Evolutionary conservation across 2,797 vertebrate species (phyloP).

Genomic region (Dryobates pubescens): DNA sequence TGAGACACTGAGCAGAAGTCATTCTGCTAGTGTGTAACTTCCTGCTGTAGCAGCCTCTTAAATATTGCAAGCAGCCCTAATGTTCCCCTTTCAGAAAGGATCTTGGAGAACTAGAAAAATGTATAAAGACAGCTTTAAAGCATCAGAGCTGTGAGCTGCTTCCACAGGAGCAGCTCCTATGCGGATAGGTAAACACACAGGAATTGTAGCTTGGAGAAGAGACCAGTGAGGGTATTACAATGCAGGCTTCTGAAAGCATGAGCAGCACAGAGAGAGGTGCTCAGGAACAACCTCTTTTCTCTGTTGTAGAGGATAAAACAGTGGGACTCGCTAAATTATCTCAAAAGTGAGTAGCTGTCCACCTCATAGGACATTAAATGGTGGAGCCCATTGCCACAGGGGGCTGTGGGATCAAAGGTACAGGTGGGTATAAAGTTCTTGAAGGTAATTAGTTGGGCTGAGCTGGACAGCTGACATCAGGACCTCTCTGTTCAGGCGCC

Average conservation of each 20-base stretch:
- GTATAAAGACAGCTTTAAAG: background rate
- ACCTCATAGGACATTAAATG: background rate
- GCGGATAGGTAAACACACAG: background rate
- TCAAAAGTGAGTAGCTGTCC: background rate
- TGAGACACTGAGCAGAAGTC: background rate
- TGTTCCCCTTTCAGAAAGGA: background rate
- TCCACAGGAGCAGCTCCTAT: background rate
- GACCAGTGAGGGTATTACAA: background rate
- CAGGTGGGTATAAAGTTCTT: background rate
- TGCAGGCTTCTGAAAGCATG: background rate
- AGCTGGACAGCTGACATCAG: background rate
- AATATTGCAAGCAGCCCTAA: slow-evolving; percentile 6
- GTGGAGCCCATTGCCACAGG: background rate
- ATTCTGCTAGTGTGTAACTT: background rate
- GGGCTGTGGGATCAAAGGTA: background rate
- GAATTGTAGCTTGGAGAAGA: background rate
- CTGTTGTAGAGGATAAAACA: background rate
- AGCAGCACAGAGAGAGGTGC: background rate
- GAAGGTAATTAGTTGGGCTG: background rate
- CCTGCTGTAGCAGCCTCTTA: background rate
- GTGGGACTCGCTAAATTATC: background rate
- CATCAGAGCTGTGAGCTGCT: background rate
- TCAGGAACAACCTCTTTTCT: background rate
- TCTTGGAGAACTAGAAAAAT: background rate
- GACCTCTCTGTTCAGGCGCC: background rate